phyloP scores from a whole-genome alignment of 2,888 invertebrate species.

The Argynnis bischoffii region DNA sequence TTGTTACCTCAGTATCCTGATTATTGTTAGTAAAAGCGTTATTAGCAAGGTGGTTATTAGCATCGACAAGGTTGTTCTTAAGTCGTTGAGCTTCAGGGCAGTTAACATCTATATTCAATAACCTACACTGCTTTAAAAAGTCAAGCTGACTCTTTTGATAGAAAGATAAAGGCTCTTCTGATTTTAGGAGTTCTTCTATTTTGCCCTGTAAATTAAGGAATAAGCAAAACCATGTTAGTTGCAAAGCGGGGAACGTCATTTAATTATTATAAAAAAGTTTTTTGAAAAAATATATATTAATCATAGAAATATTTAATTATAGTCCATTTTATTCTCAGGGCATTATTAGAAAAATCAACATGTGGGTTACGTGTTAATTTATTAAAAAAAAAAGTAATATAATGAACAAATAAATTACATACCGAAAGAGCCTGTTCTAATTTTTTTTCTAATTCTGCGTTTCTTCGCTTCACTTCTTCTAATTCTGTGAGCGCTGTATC shows the following conservation, averaged over 20 bases:
- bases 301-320: background rate
- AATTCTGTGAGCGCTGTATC: constrained; percentile 88
- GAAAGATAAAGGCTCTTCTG: constrained; percentile 74
- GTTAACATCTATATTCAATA: constrained; percentile 67
- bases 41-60: constrained; percentile 56
- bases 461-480: constrained; percentile 90
- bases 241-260: background rate
- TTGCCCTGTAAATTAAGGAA: constrained; percentile 66
- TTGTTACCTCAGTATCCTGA: constrained; percentile 33
- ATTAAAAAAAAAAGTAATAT: constrained; percentile 4
- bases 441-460: constrained; percentile 89
- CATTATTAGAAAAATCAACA: background rate
- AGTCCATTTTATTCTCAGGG: too few relatives aligned
- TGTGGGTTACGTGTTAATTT: background rate
- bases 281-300: background rate
- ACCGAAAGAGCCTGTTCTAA: constrained; percentile 86
- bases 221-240: constrained; percentile 37
- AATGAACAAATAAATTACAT: constrained; percentile 40
- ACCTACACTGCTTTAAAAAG: constrained; percentile 76
- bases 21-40: constrained; percentile 36
- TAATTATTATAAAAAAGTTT: too few relatives aligned
- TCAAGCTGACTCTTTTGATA: constrained; percentile 75
- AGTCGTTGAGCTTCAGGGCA: constrained; percentile 63
- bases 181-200: constrained; percentile 56
- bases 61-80: constrained; percentile 51